Evolutionary conservation across 2,888 invertebrate species (phyloP).

Genomic region (Noctua comes): DNA sequence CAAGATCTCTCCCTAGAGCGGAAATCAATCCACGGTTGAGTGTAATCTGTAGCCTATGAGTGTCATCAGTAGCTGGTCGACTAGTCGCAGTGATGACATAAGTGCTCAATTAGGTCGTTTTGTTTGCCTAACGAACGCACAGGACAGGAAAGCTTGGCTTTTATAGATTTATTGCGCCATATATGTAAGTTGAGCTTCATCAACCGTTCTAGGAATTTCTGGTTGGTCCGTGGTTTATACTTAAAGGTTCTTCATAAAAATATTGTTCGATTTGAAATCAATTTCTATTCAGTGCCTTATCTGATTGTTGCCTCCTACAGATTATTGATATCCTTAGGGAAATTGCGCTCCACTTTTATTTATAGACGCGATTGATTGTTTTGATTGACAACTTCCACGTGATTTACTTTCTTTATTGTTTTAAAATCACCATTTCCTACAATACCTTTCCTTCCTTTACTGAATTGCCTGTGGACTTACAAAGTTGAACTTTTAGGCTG

Average conservation of each 20-base stretch:
- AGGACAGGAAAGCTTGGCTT: slow-evolving; percentile 61
- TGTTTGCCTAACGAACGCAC: slow-evolving; percentile 69
- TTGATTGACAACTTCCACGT: slow-evolving; percentile 53
- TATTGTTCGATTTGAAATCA: slow-evolving; percentile 46
- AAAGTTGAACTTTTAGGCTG: slow-evolving; percentile 1
- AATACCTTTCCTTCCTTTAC: neutral
- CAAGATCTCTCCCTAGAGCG: slow-evolving; percentile 33
- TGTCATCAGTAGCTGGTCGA: slow-evolving; percentile 49
- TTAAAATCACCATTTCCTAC: slow-evolving; percentile 18
- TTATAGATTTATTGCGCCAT: slow-evolving; percentile 56
- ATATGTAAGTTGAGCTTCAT: slow-evolving; percentile 38
- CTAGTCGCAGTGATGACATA: slow-evolving; percentile 70
- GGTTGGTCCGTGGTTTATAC: neutral
- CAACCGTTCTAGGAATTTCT: slow-evolving; percentile 5
- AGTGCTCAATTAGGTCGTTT: slow-evolving; percentile 75
- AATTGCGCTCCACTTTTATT: slow-evolving; percentile 47
- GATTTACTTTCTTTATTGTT: slow-evolving; percentile 25
- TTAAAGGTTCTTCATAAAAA: slow-evolving; percentile 9
- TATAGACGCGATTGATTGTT: slow-evolving; percentile 42
- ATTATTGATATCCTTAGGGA: slow-evolving; percentile 53
- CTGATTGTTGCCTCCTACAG: slow-evolving; percentile 40
- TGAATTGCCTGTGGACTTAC: neutral
- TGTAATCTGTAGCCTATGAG: slow-evolving; percentile 29
- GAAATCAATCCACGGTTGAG: slow-evolving; percentile 21
- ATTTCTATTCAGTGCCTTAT: slow-evolving; percentile 45